These are phyloP conservation scores for Dreissena rostriformis DNA, from an alignment of 1,140 invertebrate genomes.

Conservation along the genomic window DNA sequence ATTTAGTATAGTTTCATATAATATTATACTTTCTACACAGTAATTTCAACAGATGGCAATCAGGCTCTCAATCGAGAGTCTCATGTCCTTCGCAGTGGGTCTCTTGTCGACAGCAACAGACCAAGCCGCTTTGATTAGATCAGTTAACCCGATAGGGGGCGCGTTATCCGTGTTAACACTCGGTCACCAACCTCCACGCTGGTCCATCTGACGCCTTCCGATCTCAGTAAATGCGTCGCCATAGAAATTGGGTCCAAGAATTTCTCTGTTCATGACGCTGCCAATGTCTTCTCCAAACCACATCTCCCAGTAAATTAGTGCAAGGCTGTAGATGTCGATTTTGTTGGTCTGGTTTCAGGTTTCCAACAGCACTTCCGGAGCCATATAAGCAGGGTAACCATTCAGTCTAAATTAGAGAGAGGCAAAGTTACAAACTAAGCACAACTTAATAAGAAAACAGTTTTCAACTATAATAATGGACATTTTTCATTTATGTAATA, in stretches of 20 bases:
- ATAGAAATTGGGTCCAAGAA: constrained; percentile 10
- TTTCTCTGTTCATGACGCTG: constrained; percentile 11
- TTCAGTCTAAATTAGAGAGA: too few relatives aligned
- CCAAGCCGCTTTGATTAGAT: constrained; percentile 26
- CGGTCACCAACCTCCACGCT: constrained; percentile 4
- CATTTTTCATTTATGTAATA: too few relatives aligned
- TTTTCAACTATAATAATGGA: too few relatives aligned
- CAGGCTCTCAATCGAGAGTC: background rate
- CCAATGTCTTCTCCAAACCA: constrained; percentile 42
- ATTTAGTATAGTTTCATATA: too few relatives aligned
- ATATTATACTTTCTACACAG: too few relatives aligned
- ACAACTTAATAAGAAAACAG: too few relatives aligned
- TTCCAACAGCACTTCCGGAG: constrained; percentile 29
- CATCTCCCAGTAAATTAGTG: constrained; percentile 50
- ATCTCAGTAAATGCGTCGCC: constrained; percentile 30
- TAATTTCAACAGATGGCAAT: background rate
- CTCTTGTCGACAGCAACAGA: constrained; percentile 6
- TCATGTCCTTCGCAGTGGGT: constrained; percentile 13
- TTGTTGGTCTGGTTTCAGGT: constrained; percentile 24
- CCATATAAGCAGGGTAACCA: constrained; percentile 38
- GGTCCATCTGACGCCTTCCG: background rate
- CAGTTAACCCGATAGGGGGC: constrained; percentile 8
- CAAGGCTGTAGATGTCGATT: constrained; percentile 46
- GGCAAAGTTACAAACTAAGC: too few relatives aligned
- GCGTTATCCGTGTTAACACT: background rate